A percentile compares a stretch with the other conserved stretches of the same genome.
phyloP scores from a whole-genome alignment of 2,113 vertebrate species.

The Microcebus murinus region DNA sequence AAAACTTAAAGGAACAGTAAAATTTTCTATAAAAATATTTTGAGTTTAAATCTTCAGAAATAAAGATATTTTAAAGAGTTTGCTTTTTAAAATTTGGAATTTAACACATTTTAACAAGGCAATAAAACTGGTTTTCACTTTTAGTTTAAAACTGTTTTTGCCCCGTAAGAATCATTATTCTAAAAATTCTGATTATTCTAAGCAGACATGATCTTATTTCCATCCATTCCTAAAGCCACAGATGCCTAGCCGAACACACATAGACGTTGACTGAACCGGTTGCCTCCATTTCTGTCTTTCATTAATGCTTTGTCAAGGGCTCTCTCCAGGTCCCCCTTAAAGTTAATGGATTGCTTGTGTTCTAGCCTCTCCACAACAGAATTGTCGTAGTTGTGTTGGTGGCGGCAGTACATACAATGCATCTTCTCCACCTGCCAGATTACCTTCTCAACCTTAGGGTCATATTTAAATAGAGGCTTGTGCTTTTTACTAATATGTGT shows the following conservation, averaged over 20 bases:
- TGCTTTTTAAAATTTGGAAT: slow-evolving; percentile 6
- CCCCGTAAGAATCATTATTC: not conserved
- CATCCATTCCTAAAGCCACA: not conserved
- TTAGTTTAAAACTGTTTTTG: not conserved
- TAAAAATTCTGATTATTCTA: not conserved
- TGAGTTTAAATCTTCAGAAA: not conserved
- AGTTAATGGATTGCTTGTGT: not conserved
- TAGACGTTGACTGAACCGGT: not conserved
- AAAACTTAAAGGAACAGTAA: not conserved
- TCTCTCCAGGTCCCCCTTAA: not conserved
- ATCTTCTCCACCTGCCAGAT: not conserved
- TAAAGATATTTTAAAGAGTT: not conserved
- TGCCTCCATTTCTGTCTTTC: not conserved
- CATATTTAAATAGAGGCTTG: not conserved
- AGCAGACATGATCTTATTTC: not conserved
- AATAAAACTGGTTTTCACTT: not conserved
- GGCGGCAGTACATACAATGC: too few species aligned
- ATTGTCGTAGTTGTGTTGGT: not conserved
- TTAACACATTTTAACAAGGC: not conserved
- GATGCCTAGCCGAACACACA: not conserved
- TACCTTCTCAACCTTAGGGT: not conserved
- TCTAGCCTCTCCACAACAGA: not conserved
- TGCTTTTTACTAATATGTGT: not conserved
- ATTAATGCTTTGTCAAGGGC: not conserved
- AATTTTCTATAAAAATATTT: not conserved